Percentiles rank a stretch among this genome's conserved stretches.
Evolutionary conservation across 2,888 invertebrate species (phyloP).

Genomic region (Agrypnus murinus): DNA sequence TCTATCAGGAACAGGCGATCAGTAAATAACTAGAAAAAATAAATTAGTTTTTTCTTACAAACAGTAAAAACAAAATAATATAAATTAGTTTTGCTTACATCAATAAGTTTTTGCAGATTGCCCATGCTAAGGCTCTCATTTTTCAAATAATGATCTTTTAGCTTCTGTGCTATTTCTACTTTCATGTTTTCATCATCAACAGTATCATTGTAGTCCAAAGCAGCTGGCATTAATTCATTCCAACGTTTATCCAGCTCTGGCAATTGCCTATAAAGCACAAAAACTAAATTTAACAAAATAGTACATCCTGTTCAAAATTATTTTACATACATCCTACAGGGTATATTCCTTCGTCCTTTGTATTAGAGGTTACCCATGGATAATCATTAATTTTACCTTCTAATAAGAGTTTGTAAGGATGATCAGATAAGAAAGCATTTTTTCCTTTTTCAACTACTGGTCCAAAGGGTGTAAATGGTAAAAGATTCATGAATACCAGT

Average conservation of each 20-base stretch:
- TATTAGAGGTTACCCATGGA: conserved; percentile 81
- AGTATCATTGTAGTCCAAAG: conserved; percentile 62
- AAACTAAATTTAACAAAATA: conserved; percentile 52
- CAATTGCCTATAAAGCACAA: conserved; percentile 61
- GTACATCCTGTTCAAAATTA: not conserved
- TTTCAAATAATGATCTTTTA: conserved; percentile 62
- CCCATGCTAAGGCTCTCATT: conserved; percentile 54
- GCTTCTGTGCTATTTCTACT: conserved; percentile 56
- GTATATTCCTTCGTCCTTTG: conserved; percentile 83
- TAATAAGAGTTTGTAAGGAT: conserved; percentile 77
- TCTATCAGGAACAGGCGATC: conserved; percentile 75
- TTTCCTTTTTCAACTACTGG: conserved; percentile 67
- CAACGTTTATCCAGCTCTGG: conserved; percentile 67
- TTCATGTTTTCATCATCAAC: conserved; percentile 54
- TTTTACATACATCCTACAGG: conserved; percentile 76
- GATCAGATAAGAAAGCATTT: conserved; percentile 78
- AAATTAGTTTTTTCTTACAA: not conserved
- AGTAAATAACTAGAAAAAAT: conserved; percentile 73
- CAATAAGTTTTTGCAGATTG: conserved; percentile 58
- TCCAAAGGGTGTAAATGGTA: conserved; percentile 63
- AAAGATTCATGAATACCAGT: conserved; percentile 74
- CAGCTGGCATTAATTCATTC: conserved; percentile 60
- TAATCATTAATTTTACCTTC: conserved; percentile 77
- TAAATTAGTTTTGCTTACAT: conserved; percentile 56
- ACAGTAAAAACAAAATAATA: conserved; percentile 5